phyloP scores from a whole-genome alignment of 2,113 vertebrate genomes.

The Pungitius pungitius region DNA sequence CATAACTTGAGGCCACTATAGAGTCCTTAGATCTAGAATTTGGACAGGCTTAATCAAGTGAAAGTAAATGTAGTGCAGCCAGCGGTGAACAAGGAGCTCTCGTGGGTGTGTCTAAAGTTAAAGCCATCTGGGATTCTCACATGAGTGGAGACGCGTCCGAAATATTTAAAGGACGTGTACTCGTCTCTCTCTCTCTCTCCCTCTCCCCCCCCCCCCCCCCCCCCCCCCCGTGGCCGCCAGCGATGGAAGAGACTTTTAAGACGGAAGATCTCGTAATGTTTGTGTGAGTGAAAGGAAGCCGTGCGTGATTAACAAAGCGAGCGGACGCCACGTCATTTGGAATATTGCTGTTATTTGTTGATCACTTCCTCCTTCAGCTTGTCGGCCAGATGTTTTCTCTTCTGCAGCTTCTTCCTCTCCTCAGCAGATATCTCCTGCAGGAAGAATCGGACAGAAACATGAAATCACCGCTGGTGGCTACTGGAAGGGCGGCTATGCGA shows the following conservation, averaged over 20 bases:
- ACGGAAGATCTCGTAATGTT: conserved; percentile 26
- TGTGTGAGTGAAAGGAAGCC: too few relatives aligned
- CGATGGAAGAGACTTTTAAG: neutral
- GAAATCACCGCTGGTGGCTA: neutral
- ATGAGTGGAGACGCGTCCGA: neutral
- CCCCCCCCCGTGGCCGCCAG: neutral
- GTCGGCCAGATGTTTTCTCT: conserved; percentile 93
- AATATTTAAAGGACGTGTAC: conserved; percentile 2
- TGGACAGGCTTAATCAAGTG: neutral
- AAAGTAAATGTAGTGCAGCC: neutral
- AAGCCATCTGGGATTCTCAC: neutral
- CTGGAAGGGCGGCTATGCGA: neutral
- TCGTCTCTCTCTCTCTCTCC: too few relatives aligned
- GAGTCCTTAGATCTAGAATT: neutral
- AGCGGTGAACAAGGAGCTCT: neutral
- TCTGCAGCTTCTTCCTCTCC: conserved; percentile 90
- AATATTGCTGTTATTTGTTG: conserved; percentile 83
- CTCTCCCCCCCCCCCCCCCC: too few relatives aligned
- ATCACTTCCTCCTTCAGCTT: conserved; percentile 98
- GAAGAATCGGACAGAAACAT: neutral
- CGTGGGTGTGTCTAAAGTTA: neutral
- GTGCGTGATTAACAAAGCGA: conserved; percentile 13
- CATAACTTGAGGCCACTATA: neutral
- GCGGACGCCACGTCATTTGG: neutral
- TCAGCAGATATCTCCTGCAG: conserved; percentile 87